Evolutionary conservation across 2,113 vertebrate species (phyloP).

Genomic region (Bagarius yarrelli): DNA sequence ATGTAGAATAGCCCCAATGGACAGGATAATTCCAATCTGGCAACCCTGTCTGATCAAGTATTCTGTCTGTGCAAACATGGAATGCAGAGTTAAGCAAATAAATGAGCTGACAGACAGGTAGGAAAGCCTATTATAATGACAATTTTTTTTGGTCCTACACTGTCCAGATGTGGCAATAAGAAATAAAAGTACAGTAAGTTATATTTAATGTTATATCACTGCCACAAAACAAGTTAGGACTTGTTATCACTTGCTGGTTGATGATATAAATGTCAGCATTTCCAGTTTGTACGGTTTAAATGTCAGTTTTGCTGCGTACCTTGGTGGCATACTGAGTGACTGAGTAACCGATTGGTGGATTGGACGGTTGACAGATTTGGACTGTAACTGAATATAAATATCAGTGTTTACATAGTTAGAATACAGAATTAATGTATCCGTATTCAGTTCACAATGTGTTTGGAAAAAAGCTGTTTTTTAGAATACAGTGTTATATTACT

Average conservation of each 20-base stretch:
- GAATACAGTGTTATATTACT: not conserved
- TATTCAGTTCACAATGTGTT: not conserved
- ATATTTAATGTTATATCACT: not conserved
- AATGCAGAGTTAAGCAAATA: too few relatives aligned
- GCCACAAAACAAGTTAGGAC: not conserved
- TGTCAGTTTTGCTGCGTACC: not conserved
- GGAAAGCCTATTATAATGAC: too few relatives aligned
- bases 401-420: not conserved
- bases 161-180: too few relatives aligned
- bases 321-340: not conserved
- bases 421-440: not conserved
- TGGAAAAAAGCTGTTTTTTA: not conserved
- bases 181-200: too few relatives aligned
- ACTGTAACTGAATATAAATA: conserved; percentile 7
- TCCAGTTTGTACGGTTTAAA: not conserved
- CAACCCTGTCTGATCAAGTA: too few relatives aligned
- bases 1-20: too few relatives aligned
- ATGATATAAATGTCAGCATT: not conserved
- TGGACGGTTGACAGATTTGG: not conserved
- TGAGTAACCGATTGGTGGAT: not conserved
- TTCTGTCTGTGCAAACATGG: too few relatives aligned
- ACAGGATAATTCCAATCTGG: too few relatives aligned
- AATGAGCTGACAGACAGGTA: too few relatives aligned
- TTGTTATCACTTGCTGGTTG: not conserved
- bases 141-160: too few relatives aligned